These are phyloP conservation scores for Syngnathus acus DNA, from an alignment of 2,797 vertebrate species.

Conservation along the genomic window DNA sequence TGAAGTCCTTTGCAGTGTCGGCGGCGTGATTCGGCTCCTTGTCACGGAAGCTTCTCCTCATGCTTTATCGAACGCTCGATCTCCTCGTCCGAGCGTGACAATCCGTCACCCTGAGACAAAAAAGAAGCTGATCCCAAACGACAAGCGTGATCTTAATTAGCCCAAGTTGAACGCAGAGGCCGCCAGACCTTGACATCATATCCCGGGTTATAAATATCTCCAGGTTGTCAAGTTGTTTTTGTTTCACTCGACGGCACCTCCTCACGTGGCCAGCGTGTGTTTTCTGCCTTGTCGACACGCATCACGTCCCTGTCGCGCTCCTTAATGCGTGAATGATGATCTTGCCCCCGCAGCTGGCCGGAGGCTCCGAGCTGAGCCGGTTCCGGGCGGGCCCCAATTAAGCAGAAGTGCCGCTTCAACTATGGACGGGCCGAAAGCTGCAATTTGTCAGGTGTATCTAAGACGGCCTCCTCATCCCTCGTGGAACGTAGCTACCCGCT, in stretches of 20 bases:
- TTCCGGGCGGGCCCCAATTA: background rate
- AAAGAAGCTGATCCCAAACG: constrained; percentile 2
- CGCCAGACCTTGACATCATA: background rate
- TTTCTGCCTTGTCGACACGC: constrained; percentile 4
- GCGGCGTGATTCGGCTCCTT: too few relatives aligned
- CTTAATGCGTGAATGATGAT: background rate
- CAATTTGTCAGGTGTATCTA: background rate
- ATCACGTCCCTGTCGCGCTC: background rate
- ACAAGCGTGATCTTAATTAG: constrained; percentile 5
- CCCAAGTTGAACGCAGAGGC: background rate
- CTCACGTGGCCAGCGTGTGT: background rate
- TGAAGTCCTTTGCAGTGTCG: too few relatives aligned
- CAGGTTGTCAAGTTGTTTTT: constrained; percentile 8
- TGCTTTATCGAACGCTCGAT: background rate
- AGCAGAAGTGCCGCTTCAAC: background rate
- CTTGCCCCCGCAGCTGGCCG: background rate
- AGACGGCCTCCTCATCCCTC: too few relatives aligned
- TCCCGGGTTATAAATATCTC: background rate
- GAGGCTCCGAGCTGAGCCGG: background rate
- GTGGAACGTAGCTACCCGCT: too few relatives aligned
- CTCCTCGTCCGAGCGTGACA: background rate
- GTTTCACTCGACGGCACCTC: background rate
- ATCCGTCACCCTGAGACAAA: constrained; percentile 1
- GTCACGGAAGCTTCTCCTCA: too few relatives aligned
- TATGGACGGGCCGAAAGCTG: background rate